phyloP scores from a whole-genome alignment of 2,888 invertebrate species.

The Koerneria pararmatus region DNA sequence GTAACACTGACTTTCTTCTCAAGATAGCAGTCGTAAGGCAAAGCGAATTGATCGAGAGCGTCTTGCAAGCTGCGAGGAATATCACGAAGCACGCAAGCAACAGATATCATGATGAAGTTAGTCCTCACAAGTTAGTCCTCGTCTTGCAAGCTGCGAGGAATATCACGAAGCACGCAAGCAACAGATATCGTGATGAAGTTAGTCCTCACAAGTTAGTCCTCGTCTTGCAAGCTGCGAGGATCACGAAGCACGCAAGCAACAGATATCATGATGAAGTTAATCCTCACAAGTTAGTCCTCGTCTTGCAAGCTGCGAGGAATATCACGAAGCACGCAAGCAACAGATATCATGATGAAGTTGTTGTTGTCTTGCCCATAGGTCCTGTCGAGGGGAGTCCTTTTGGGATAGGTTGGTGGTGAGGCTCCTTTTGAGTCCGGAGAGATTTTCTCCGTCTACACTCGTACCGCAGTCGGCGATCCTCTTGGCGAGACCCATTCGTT shows the following conservation, averaged over 20 bases:
- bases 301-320: conserved; percentile 33
- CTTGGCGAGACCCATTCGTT: too few species aligned
- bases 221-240: conserved; percentile 32
- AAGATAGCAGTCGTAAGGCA: conserved; percentile 15
- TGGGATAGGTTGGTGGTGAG: too few species aligned
- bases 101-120: conserved; percentile 42
- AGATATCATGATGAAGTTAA: conserved; percentile 42
- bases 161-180: conserved; percentile 33
- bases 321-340: conserved; percentile 35
- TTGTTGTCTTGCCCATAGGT: too few species aligned
- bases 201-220: not conserved
- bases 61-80: conserved; percentile 32
- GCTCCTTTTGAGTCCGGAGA: too few species aligned
- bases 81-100: conserved; percentile 35
- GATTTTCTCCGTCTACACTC: too few species aligned
- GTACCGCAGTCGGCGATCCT: too few species aligned
- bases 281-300: conserved; percentile 7
- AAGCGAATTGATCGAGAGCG: conserved; percentile 36
- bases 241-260: conserved; percentile 34
- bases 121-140: conserved; percentile 5
- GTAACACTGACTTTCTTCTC: not conserved
- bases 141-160: conserved; percentile 33
- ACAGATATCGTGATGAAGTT: conserved; percentile 43
- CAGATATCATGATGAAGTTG: conserved; percentile 43
- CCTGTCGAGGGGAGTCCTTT: too few species aligned